Evolutionary conservation across 1,140 invertebrate genomes (phyloP), one percentile per base, ranked within the genome.

Genomic region (Conopomorpha cramerella): DNA sequence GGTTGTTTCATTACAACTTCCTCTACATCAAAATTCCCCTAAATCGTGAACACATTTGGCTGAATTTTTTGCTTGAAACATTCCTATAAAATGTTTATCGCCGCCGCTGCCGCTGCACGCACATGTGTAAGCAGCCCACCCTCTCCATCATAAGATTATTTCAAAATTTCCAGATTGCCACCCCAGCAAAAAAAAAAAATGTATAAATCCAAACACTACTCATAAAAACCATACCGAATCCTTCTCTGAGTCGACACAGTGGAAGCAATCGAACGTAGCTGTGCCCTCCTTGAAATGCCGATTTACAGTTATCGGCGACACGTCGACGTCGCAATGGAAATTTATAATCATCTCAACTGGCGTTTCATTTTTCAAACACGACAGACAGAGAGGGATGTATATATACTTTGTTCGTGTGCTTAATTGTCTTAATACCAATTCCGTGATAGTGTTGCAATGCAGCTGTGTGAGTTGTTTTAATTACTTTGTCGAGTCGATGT

Each of bases 121-220:
- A 70, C 62, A 67, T 67, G 63, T 56, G 55, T 38, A 39, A 8
- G 39, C 41, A 54, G 49, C 51, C 41, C 62, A 62, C 62, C 58
- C 47, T 58, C 38, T 64, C 62, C 58, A 46, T 58, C 38, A 47
- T 42, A 42, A 66, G 65, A 73, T 73, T 65, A 65, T 63, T 63
- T 58, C 51, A 65, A 70, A 73, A 68, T 72, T 59, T 66, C 65
- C 68, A 73, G 63, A 73, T 73, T 73, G 68, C 68, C 65, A 66
- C 59, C 62, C 61, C 53, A 43, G 63, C 52, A 68, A 72, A 72
- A 72, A 72, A 68, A 54, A 65, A 55, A n/a, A n/a, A n/a, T n/a
- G n/a, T n/a, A 65, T 55, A 65, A 58, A 54, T 55, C 54, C 48
- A 55, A 36, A 44, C 34, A 39, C 36, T 11, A 11, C 28, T 33